These are phyloP conservation scores for Phodopus roborovskii DNA, from an alignment of 2,113 vertebrate genomes.

Conservation along the genomic window DNA sequence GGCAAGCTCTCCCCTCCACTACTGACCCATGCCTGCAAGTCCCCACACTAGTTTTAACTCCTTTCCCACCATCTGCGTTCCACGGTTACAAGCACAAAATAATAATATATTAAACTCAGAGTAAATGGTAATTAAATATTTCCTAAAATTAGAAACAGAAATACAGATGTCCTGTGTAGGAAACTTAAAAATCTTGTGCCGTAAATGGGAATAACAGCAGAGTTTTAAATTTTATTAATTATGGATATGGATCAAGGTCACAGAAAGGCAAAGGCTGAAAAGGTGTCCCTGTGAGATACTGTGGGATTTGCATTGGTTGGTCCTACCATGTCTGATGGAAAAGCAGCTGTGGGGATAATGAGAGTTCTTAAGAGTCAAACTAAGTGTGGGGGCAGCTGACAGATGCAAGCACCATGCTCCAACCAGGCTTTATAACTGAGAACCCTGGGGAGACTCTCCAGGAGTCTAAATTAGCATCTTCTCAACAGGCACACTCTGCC, in stretches of 20 bases:
- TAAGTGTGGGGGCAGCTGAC: too few species aligned
- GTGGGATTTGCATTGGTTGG: not conserved
- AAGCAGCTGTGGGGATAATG: not conserved
- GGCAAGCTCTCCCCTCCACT: not conserved
- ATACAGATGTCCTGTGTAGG: not conserved
- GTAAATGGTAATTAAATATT: not conserved
- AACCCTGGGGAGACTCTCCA: not conserved
- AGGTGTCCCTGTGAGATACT: not conserved
- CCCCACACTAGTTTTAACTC: not conserved
- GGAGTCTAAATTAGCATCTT: not conserved
- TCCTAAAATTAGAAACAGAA: not conserved
- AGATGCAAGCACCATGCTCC: not conserved
- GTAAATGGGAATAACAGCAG: not conserved
- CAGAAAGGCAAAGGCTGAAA: not conserved
- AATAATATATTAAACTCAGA: slow-evolving; percentile 10
- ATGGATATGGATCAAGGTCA: not conserved
- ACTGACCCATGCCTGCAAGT: not conserved
- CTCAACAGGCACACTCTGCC: not conserved
- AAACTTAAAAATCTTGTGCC: not conserved
- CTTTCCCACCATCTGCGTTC: not conserved
- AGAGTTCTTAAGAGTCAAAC: not conserved
- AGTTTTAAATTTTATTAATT: not conserved
- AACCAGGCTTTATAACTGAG: not conserved
- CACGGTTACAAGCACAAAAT: slow-evolving; percentile 1
- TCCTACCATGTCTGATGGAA: not conserved